phyloP scores from a whole-genome alignment of 2,113 vertebrate species.

The Gasterosteus nipponicus region DNA sequence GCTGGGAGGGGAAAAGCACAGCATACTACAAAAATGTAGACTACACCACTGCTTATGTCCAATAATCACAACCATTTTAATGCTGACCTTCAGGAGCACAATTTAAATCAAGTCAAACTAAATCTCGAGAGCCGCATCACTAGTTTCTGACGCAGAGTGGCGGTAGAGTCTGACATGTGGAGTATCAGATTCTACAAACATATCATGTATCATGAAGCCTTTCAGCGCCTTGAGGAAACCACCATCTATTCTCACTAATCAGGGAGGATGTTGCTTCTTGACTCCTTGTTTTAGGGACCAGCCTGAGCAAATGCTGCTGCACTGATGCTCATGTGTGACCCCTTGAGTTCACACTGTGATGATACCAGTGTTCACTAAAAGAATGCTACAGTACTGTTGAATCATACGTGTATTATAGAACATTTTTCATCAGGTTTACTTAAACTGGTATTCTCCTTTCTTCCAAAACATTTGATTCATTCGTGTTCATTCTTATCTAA shows the following conservation, averaged over 20 bases:
- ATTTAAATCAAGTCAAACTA: neutral
- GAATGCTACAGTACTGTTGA: neutral
- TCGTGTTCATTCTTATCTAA: no score
- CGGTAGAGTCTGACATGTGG: slow-evolving; percentile 16
- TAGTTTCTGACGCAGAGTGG: neutral
- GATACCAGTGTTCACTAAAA: neutral
- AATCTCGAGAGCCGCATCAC: neutral
- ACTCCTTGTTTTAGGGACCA: neutral
- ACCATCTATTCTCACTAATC: slow-evolving; percentile 20
- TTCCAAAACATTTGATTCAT: neutral
- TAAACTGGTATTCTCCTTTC: neutral
- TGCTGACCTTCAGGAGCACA: slow-evolving; percentile 5
- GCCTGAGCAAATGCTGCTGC: neutral
- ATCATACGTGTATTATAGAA: neutral
- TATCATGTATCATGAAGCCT: slow-evolving; percentile 59
- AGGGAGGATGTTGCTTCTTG: no score
- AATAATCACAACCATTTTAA: neutral
- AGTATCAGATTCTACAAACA: slow-evolving; percentile 71
- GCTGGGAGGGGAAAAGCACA: no score
- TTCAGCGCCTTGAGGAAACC: slow-evolving; percentile 51
- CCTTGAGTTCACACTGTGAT: neutral
- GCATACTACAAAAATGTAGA: no score
- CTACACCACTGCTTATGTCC: neutral
- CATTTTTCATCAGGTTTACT: neutral
- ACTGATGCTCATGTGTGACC: neutral